phyloP scores from a whole-genome alignment of 1,140 invertebrate species.

The Drosophila punjabiensis region DNA sequence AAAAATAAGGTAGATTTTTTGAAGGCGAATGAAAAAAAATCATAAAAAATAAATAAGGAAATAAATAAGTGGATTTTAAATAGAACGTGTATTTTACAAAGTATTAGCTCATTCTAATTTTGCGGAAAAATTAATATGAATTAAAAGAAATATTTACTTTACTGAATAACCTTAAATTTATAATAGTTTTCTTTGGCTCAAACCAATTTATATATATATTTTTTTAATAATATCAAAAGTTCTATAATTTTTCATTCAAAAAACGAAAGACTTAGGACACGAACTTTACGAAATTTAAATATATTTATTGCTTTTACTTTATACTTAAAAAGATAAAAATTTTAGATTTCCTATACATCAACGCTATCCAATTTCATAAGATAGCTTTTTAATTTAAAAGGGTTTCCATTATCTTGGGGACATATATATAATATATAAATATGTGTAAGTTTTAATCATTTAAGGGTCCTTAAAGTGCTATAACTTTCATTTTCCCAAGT shows the following conservation, averaged over 20 bases:
- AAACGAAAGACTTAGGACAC: neutral
- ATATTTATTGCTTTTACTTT: no score
- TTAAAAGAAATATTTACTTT: no score
- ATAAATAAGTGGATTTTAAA: neutral
- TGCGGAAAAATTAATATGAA: no score
- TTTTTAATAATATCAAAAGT: neutral
- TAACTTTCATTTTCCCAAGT: conserved; percentile 9
- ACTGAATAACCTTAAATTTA: no score
- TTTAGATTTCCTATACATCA: neutral
- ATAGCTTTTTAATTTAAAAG: neutral
- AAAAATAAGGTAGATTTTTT: neutral
- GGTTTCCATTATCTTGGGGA: no score
- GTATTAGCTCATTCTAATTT: no score
- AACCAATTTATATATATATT: neutral
- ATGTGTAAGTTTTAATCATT: neutral
- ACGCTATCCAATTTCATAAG: neutral
- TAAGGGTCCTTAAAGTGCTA: neutral
- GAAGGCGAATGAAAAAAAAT: no score
- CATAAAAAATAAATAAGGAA: neutral
- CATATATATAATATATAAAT: no score
- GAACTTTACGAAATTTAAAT: neutral
- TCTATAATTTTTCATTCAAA: neutral
- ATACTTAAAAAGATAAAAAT: neutral
- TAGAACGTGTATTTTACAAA: neutral
- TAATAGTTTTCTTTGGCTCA: neutral